Evolutionary conservation across 2,888 invertebrate species (phyloP).

Genomic region (Apamea epomidion): DNA sequence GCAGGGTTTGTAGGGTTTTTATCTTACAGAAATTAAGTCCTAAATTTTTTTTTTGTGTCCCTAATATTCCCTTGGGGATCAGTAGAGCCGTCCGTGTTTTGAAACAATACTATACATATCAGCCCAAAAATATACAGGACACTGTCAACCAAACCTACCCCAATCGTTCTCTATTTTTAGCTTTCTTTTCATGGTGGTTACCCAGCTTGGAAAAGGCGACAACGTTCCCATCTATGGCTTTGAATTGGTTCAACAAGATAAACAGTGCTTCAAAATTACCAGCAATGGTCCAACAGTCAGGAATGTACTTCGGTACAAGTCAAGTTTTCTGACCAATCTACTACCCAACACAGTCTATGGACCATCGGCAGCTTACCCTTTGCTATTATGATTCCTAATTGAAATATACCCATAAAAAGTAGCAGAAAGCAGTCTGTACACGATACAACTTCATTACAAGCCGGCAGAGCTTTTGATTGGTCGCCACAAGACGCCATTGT

Average conservation of each 20-base stretch:
- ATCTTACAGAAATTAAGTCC: background rate
- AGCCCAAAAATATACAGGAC: background rate
- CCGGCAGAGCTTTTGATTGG: constrained; percentile 65
- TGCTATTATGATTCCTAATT: constrained; percentile 83
- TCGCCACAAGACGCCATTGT: constrained; percentile 79
- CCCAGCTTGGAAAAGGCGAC: background rate
- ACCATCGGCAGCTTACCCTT: constrained; percentile 74
- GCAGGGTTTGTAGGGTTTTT: background rate
- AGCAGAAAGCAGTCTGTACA: constrained; percentile 68
- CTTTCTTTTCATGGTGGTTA: background rate
- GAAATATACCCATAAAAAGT: constrained; percentile 80
- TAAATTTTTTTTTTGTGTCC: background rate
- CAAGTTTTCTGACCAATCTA: background rate
- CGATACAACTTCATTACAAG: constrained; percentile 81
- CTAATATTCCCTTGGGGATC: background rate
- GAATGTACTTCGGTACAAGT: background rate
- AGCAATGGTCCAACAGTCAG: background rate
- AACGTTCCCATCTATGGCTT: background rate
- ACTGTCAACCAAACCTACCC: background rate
- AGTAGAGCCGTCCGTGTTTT: background rate
- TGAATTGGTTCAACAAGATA: background rate
- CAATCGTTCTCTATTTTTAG: background rate
- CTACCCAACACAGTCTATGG: constrained; percentile 70
- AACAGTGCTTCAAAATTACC: too few relatives aligned
- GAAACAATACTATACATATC: background rate